Base-by-base conservation (phyloP, 1,140 invertebrate species). In the Listronotus oregonensis region DNA sequence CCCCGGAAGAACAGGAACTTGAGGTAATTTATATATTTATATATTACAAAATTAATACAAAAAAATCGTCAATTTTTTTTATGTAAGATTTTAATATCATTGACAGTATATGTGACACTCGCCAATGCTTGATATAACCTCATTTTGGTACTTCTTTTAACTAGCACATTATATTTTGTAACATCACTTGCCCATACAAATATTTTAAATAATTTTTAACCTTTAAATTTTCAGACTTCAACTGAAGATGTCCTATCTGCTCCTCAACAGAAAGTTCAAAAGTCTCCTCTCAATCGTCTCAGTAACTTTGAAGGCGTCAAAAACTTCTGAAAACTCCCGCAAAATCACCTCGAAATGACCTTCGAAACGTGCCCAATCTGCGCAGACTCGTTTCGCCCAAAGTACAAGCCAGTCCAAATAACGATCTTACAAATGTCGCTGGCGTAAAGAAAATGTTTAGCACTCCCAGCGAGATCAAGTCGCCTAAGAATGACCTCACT, bases 401-500 rank as follows among this genome's bases (percentile, higher is more conserved):
- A 42, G 17, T 43, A 0, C 52, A 39, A 17, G 59, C 75, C n/a
- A 75, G 73, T 4, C 80, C 78, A 0, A 74, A 72, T 59, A 79
- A 79, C 47, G 74, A 77, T 55, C 70, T 80, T 44, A 75, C 70
- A 7, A 75, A 82, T 51, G 73, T 81, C 7, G 77, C 75, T 15
- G 70, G 73, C 14, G 67, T 76, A 1, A 72, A 71, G 54, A 73
- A 63, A 61, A 21, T 76, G 3, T 57, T 75, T 2, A 58, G 47
- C 17, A 75, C 71, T 47, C 74, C 75, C 7, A 74, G 60, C 63
- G 67, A 50, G 27, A 52, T 50, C 11, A 76, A 69, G 17, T 73
- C 78, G 0, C 79, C 82, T 10, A 71, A 75, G 50, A 83, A 82
- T 64, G 79, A 81, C 66, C 75, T 82, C 32, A 77, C 72, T 4